phyloP scores from a whole-genome alignment of 92 coral and sea anemone genomes.

The Umimayanthus kanabou region DNA sequence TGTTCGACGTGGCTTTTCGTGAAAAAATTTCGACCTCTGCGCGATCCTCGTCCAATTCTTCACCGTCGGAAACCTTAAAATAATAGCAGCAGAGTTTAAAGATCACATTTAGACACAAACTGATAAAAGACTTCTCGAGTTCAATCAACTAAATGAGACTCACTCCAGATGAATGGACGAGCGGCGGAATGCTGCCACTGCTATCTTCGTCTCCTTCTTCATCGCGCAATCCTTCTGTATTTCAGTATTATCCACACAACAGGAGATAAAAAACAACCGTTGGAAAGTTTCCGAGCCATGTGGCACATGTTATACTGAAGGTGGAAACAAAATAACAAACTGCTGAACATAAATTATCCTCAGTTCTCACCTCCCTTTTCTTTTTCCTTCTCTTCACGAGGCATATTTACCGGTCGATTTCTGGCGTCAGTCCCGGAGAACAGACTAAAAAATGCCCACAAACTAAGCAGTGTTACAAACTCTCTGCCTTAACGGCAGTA shows the following conservation, averaged over 20 bases:
- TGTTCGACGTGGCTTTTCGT: slow-evolving; percentile 28
- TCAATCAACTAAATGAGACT: not conserved
- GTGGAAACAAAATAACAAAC: not conserved
- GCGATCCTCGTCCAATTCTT: slow-evolving; percentile 14
- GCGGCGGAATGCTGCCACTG: slow-evolving; percentile 3
- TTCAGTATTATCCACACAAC: not conserved
- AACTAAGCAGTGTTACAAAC: slow-evolving; percentile 19
- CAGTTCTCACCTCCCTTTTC: slow-evolving; percentile 26
- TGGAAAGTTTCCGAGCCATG: not conserved
- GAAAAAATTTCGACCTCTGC: not conserved
- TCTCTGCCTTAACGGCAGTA: slow-evolving; percentile 1
- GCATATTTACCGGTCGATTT: slow-evolving; percentile 26
- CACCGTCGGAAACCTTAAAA: slow-evolving; percentile 22
- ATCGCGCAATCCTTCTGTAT: slow-evolving; percentile 13
- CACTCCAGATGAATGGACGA: not conserved
- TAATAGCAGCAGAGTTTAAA: not conserved
- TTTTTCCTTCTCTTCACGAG: slow-evolving; percentile 14
- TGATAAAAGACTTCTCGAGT: not conserved
- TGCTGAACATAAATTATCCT: not conserved
- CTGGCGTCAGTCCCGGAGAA: slow-evolving; percentile 25
- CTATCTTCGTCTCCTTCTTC: slow-evolving; percentile 18
- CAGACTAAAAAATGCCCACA: slow-evolving; percentile 27
- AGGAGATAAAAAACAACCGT: not conserved
- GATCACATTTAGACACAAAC: not conserved
- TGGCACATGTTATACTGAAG: not conserved